These are phyloP conservation scores for Cnemophilus loriae DNA, from an alignment of 2,113 vertebrate species.

Conservation along the genomic window DNA sequence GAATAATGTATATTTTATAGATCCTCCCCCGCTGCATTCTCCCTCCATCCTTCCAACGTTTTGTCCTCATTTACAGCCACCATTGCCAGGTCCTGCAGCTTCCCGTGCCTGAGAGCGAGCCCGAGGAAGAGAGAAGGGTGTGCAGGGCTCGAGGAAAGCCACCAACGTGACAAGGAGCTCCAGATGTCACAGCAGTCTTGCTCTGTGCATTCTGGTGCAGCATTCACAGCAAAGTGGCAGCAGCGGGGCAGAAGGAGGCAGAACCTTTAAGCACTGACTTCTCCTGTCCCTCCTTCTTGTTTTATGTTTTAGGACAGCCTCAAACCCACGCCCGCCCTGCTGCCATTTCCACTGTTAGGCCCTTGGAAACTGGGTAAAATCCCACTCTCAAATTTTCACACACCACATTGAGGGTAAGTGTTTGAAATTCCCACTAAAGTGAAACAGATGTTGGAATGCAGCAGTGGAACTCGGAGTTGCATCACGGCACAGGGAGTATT, in stretches of 20 bases:
- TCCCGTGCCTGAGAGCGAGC: neutral
- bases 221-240: neutral
- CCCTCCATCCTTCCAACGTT: neutral
- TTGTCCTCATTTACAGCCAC: neutral
- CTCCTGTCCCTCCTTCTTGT: neutral
- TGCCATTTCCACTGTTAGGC: neutral
- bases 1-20: neutral
- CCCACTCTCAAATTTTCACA: neutral
- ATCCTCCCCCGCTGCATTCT: neutral
- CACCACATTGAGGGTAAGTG: neutral
- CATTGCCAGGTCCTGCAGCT: neutral
- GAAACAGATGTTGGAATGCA: slow-evolving; percentile 54
- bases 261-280: neutral
- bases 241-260: neutral
- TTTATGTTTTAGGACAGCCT: neutral
- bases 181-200: neutral
- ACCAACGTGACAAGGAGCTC: neutral
- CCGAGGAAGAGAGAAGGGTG: neutral
- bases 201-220: rapidly evolving
- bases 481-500: neutral
- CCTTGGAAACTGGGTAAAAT: neutral
- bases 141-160: neutral
- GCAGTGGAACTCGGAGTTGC: neutral
- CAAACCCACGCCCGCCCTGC: neutral
- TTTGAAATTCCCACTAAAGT: slow-evolving; percentile 27